phyloP scores from a whole-genome alignment of 2,797 vertebrate species.

The Pitangus sulphuratus region DNA sequence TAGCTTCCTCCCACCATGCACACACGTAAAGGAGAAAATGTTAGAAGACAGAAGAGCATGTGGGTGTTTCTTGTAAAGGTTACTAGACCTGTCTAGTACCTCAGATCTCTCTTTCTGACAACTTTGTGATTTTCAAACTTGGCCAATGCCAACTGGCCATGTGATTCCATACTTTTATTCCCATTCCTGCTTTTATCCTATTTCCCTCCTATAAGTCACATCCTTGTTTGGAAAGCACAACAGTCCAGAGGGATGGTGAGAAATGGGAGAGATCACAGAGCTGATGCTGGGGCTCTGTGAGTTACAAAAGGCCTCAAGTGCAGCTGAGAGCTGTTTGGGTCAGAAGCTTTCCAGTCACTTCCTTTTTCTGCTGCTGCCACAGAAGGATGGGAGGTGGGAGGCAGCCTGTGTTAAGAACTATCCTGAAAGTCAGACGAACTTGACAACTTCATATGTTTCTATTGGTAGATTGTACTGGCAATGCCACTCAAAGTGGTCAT shows the following conservation, averaged over 20 bases:
- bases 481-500: neutral
- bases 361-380: neutral
- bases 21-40: neutral
- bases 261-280: neutral
- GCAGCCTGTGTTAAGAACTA: neutral
- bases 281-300: neutral
- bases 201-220: neutral
- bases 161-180: neutral
- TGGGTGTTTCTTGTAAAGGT: conserved; percentile 34
- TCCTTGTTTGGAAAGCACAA: neutral
- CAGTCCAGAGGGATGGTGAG: neutral
- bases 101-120: neutral
- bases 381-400: neutral
- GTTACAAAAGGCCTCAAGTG: neutral
- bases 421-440: neutral
- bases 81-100: neutral
- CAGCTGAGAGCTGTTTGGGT: neutral
- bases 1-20: neutral
- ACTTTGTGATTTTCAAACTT: neutral
- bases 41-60: neutral
- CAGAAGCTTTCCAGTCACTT: neutral
- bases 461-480: neutral
- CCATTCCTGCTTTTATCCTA: neutral
- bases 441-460: neutral
- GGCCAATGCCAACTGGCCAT: neutral